Base-by-base conservation (phyloP, 2,113 vertebrate species). In the Cavia aperea region DNA sequence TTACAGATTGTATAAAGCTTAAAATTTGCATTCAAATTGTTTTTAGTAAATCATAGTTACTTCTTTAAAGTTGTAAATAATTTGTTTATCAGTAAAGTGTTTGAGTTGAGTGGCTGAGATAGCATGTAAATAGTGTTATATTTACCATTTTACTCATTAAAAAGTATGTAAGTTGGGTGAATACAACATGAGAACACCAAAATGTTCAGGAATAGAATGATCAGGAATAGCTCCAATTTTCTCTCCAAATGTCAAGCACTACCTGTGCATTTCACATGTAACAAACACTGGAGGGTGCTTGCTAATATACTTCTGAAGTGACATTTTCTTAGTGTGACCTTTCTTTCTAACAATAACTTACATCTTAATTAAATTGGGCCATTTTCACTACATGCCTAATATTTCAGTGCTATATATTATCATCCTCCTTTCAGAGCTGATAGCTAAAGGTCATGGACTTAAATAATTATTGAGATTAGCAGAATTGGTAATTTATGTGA, bases 271-370 rank as follows among this genome's bases (percentile, higher is more conserved):
- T 97, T 97, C 96, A 96, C 96, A 97, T 97, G 96, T 94, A 98
- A 97, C 96, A 97, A 97, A 96, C 94, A 95, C 87, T 90, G 92
- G 93, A 96, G 91, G 96, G 95, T 94, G 91, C 96, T 95, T 96
- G 93, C 95, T 97, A 97, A 97, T 97, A 93, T 75, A 97, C 95
- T 97, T 95, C 92, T 89, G 95, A 97, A 98, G 95, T 98, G 97
- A 95, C 96, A 97, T 97, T 98, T 98, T 97, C 97, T 97, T 97
- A 96, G 93, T 91, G 89, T 95, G 97, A 98, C 97, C 97, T 98
- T 98, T 98, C 96, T 95, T 97, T 90, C 95, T 97, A 98, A 98
- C 97, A 97, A 97, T 97, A 97, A 96, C 96, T 98, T 97, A 97
- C 83, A 97, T 97, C 98, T 98, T 98, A 98, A 98, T 98, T 98